Evolutionary conservation across 2,888 invertebrate genomes (phyloP), one percentile per base, ranked within the genome.

Genomic region (Drosophila conformis): DNA sequence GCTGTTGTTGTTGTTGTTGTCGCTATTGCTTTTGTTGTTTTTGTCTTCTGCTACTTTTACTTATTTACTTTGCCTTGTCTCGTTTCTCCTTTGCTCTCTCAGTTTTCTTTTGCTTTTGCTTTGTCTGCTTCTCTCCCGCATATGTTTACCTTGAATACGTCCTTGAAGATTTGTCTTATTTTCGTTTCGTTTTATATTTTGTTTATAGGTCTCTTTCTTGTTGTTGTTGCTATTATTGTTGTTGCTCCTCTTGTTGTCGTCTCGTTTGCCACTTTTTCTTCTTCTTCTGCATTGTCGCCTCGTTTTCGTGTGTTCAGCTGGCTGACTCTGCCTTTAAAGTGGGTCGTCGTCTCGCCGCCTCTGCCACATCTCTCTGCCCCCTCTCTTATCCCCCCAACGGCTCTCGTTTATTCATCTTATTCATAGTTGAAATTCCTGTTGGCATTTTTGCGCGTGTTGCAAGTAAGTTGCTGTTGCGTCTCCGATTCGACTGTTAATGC

Each of bases 111-210:
- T 38, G 51, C 46, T 25, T 35, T 57, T 60, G 40, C 46, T 63
- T 57, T 57, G 51, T 61, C 56, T 56, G 48, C 53, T 52, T 56
- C 35, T 64, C 69, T 83, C 82, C 89, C 78, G 79, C 89, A 83
- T 87, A 79, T 90, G 87, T 89, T 90, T 87, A 90, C 90, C 87
- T 87, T 87, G 87, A 85, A 84, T 82, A 87, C 87, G 87, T 87
- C 87, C 87, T 87, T 87, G 87, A 87, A 87, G 83, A 89, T 85
- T 89, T 89, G 86, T 88, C 90, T 87, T 81, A 70, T 80, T 78
- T 86, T 83, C 51, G 42, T 70, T 73, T 49, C 27, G 25, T 49
- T 70, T 83, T 66, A 68, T 73, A 73, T 76, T 83, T 84, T 82
- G 72, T 73, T 82, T 82, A 78, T 82, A 74, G 75, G 61, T 82